Base-by-base conservation (phyloP, 2,113 vertebrate species). In the Fukomys damarensis region DNA sequence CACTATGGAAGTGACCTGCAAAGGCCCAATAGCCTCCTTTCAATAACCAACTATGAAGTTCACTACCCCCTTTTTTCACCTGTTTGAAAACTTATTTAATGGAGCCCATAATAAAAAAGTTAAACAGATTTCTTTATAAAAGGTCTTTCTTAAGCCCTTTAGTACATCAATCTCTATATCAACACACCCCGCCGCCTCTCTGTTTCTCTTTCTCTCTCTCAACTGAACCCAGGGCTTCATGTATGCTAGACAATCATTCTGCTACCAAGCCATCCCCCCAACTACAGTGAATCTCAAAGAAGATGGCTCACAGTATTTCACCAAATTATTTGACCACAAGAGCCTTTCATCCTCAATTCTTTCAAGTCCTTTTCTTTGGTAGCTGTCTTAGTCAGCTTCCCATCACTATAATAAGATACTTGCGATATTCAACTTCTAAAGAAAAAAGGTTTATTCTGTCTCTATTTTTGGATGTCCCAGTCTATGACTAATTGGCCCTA, bases 341-440 rank as follows among this genome's bases (percentile, higher is more conserved):
- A 41, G 26, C 77, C 86, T 80, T 84, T 89, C 0, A 35, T 65
- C 59, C 46, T 91, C 58, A 3, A 9, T 11, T 17, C 92, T 80
- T 87, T 95, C 68, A 86, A 76, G 76, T 56, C 35, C 38, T 81
- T 96, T 84, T 83, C 68, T 35, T 83, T 68, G 84, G 79, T 61
- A 52, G 74, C 22, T 61, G 16, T 61, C n/a, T 17, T 63, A 8
- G 6, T 72, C 30, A 24, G 52, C 56, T 88, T 87, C 70, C 35
- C 66, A 56, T 9, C 54, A 61, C 54, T 19, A 38, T 10, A 38
- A 52, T 28, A 88, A 35, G 59, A 70, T 56, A 70, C 20, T 16
- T 4, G 35, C 72, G 85, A 32, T 30, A 38, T 26, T 56, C 43
- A 72, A 9, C 56, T 81, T 93, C 49, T 58, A 30, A 35, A 12